Evolutionary conservation across 37 sponge, comb jelly and placozoan species (phyloP).

Genomic region (Corticium candelabrum): DNA sequence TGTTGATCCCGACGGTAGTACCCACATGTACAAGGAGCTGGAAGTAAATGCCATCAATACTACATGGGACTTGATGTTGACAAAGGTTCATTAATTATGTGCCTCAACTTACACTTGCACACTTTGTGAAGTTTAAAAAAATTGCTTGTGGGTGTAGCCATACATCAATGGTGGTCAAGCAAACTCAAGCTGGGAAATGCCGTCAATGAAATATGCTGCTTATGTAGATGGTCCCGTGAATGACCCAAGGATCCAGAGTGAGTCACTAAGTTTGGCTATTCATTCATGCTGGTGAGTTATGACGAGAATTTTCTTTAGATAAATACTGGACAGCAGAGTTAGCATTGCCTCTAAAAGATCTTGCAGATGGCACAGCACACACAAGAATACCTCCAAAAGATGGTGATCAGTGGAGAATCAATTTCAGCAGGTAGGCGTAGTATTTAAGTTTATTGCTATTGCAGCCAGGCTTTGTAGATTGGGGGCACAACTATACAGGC

Average conservation of each 20-base stretch:
- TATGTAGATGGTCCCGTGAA: slow-evolving; percentile 22
- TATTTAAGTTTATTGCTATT: neutral
- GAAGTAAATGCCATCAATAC: slow-evolving; percentile 26
- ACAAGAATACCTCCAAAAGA: slow-evolving; percentile 18
- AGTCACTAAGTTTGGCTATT: neutral
- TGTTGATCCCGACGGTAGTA: slow-evolving; percentile 22
- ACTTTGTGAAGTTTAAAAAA: no score
- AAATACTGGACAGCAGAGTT: slow-evolving; percentile 25
- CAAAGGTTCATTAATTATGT: slow-evolving; percentile 7
- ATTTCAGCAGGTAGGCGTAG: slow-evolving; percentile 20
- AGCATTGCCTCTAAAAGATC: slow-evolving; percentile 21
- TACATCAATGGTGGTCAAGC: slow-evolving; percentile 24
- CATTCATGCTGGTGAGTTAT: no score
- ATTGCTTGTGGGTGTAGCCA: slow-evolving; percentile 7
- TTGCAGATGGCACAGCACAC: neutral
- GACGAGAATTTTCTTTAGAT: no score
- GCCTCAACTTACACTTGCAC: no score
- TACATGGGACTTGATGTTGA: slow-evolving; percentile 21
- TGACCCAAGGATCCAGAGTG: slow-evolving; percentile 14
- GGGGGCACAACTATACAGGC: no score
- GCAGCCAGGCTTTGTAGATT: neutral
- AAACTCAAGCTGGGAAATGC: slow-evolving; percentile 26
- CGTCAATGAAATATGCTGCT: slow-evolving; percentile 16
- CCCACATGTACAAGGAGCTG: slow-evolving; percentile 25
- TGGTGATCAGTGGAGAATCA: slow-evolving; percentile 22